These are phyloP conservation scores for Illadopsis cleaveri DNA, from an alignment of 2,113 vertebrate species.

Conservation along the genomic window DNA sequence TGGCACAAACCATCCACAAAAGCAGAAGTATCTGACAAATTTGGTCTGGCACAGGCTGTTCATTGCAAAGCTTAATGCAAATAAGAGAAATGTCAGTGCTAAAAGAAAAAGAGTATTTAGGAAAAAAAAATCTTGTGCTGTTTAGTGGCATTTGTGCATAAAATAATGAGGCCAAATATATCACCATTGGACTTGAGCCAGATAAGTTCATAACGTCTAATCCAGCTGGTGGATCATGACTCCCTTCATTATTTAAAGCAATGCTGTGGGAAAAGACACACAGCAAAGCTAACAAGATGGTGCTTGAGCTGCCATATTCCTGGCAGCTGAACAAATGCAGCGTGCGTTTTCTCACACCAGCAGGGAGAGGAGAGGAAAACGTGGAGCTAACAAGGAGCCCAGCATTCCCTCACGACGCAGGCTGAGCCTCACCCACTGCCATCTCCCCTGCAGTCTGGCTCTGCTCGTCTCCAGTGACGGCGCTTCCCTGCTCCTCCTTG, in stretches of 20 bases:
- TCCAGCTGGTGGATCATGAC: constrained; percentile 64
- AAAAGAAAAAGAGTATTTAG: constrained; percentile 60
- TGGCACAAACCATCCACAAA: not conserved
- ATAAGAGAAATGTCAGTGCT: constrained; percentile 63
- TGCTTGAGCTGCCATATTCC: constrained; percentile 61
- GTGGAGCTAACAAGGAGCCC: constrained; percentile 45
- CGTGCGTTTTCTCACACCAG: constrained; percentile 58
- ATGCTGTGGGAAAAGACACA: constrained; percentile 63
- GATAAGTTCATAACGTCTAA: constrained; percentile 57
- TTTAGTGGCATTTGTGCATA: constrained; percentile 67
- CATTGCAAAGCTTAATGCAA: constrained; percentile 62
- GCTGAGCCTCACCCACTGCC: constrained; percentile 28
- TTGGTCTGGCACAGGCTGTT: constrained; percentile 57
- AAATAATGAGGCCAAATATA: constrained; percentile 70
- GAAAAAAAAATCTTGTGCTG: constrained; percentile 33
- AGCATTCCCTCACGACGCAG: not conserved
- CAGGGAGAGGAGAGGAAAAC: constrained; percentile 55
- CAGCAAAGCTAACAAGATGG: constrained; percentile 62
- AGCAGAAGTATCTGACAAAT: constrained; percentile 43
- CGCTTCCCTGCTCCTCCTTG: not conserved
- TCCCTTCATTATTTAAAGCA: constrained; percentile 69
- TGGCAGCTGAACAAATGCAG: constrained; percentile 48
- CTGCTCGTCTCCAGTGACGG: not conserved
- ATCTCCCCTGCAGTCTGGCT: constrained; percentile 1
- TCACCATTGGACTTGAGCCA: constrained; percentile 58